Evolutionary conservation across 2,888 invertebrate species (phyloP).

Genomic region (Trissolcus brochymenae): DNA sequence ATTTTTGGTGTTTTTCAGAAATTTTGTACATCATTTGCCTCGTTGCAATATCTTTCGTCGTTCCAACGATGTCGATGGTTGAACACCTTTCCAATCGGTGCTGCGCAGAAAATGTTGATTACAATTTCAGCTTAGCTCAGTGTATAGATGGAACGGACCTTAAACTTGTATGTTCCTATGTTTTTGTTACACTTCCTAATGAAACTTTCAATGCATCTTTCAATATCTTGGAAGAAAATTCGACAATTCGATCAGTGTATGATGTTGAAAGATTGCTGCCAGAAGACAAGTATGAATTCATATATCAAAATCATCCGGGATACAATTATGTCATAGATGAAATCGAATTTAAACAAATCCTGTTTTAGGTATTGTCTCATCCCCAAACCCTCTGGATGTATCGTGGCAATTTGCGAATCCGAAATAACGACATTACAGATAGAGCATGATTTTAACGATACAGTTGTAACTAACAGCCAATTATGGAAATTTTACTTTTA

Average conservation of each 20-base stretch:
- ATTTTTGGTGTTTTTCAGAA: too few relatives aligned
- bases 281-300: neutral
- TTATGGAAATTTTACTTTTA: conserved; percentile 39
- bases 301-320: neutral
- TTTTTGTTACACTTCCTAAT: too few relatives aligned
- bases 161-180: too few relatives aligned
- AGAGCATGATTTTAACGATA: conserved; percentile 3
- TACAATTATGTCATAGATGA: neutral
- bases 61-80: too few relatives aligned
- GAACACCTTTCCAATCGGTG: too few relatives aligned
- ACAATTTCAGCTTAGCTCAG: too few relatives aligned
- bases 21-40: too few relatives aligned
- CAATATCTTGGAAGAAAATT: neutral
- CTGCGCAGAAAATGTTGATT: too few relatives aligned
- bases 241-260: neutral
- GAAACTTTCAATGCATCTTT: too few relatives aligned
- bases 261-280: conserved; percentile 1
- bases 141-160: too few relatives aligned
- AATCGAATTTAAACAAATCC: too few relatives aligned
- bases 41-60: too few relatives aligned
- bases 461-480: neutral
- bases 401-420: conserved; percentile 33
- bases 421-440: conserved; percentile 29
- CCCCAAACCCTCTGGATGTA: neutral
- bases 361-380: conserved; percentile 39